Conservation (phyloP, 2,888 invertebrate species). For the Mechanitis mazaeus region DNA sequence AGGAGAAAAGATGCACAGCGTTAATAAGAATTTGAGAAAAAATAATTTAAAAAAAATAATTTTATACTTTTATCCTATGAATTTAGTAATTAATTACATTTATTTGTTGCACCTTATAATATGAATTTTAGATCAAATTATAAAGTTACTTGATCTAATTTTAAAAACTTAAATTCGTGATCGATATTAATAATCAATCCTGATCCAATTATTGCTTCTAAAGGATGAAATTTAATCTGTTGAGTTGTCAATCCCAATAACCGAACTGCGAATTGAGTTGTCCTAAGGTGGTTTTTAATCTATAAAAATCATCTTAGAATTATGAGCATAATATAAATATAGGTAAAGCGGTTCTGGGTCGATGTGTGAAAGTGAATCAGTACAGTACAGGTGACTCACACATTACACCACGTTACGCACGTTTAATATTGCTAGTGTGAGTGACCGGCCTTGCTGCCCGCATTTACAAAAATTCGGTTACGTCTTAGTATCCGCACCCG, state of each 20-base stretch:
- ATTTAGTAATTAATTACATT: background rate
- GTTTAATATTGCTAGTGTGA: constrained; percentile 43
- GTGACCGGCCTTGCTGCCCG: constrained; percentile 56
- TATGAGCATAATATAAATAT: constrained; percentile 8
- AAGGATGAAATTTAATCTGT: too few relatives aligned
- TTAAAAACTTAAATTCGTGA: background rate
- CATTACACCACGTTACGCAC: constrained; percentile 47
- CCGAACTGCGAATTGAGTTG: background rate
- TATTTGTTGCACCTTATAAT: background rate
- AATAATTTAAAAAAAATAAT: too few relatives aligned
- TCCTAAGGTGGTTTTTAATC: too few relatives aligned
- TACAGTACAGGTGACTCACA: constrained; percentile 36
- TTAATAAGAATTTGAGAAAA: too few relatives aligned
- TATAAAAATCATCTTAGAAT: background rate
- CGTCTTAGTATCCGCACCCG: constrained; percentile 7
- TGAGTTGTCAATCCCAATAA: constrained; percentile 41
- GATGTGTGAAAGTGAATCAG: constrained; percentile 38
- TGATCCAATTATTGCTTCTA: too few relatives aligned
- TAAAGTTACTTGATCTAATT: background rate
- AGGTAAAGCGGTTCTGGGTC: constrained; percentile 12
- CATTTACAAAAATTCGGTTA: constrained; percentile 21
- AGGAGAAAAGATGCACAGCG: too few relatives aligned
- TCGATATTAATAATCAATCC: too few relatives aligned
- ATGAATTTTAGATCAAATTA: constrained; percentile 4
- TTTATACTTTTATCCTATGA: too few relatives aligned